Evolutionary conservation across 2,888 invertebrate genomes (phyloP), one percentile per base, ranked within the genome.

Genomic region (Hydrotaea cyrtoneurina): DNA sequence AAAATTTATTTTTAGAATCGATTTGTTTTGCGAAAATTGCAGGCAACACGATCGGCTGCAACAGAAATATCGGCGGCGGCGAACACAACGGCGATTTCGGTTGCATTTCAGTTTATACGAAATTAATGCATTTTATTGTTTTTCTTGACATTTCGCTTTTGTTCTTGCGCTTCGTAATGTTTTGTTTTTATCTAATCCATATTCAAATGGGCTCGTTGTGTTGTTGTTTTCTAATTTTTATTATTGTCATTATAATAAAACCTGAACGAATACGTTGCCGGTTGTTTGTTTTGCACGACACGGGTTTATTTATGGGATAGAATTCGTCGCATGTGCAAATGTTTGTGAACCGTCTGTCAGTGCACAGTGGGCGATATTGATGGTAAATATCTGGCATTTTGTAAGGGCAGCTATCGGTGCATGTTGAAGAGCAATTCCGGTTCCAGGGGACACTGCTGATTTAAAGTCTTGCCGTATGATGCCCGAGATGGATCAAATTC

Each of bases 61-160:
- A 8, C 10, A 10, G 10, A 5, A 21, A 55, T n/a, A n/a, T 21
- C 19, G 23, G 55, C 19, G 23, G 55, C 23, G 11, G 21, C 55
- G 21, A 55, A 21, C 23, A 23, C 55, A 19, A 55, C 55, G 10
- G 19, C 21, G 21, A 55, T 21, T 55, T 55, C 23, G 7, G 10
- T 23, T 55, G 23, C 23, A 55, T 19, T 55, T 55, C 10, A 19
- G 4, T 11, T 55, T 3, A 11, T 55, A 21, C 55, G 55, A 55
- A 26, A 59, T 59, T 59, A 26, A 59, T 59, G 4, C 15, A 59
- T 59, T 59, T 23, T 59, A 43, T 66, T 10, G n/a, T 17, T 43
- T 66, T 66, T 39, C 66, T 66, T 66, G 39, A 43, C 43, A 21
- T 39, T 66, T 17, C 19, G 21, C 66, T 66, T 66, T 39, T 66